Evolutionary conservation across 2,888 invertebrate species (phyloP), one percentile per base, ranked within the genome.

Genomic region (Candidula unifasciata): DNA sequence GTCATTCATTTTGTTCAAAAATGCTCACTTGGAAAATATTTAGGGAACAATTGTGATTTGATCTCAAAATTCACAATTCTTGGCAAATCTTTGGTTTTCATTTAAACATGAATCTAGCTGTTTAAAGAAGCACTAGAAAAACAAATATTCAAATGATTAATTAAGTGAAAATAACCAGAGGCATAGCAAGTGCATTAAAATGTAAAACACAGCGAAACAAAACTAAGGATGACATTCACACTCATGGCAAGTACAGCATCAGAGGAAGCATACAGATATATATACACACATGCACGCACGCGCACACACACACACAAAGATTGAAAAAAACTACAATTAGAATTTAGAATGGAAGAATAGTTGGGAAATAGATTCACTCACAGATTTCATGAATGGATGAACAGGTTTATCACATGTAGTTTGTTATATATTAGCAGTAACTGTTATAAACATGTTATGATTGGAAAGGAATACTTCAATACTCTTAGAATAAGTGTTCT

Each of bases 241-340:
- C 24, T n/a, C 24, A n/a, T 73, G 73, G 73, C 44, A 73, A 73
- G 73, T 37, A 44, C 10, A n/a, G 73, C 73, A 73, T 73, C 73
- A 44, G 24, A 18, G 6, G n/a, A 24, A 44, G 21, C 37, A 3
- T 71, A 71, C 69, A 73, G 24, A 27, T 66, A 10, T 27, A 44
- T 44, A 44, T 13, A 44, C 13, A n/a, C n/a, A n/a, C n/a, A n/a
- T n/a, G n/a, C n/a, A n/a, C n/a, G n/a, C n/a, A n/a, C n/a, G n/a
- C n/a, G n/a, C n/a, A n/a, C n/a, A n/a, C n/a, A n/a, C n/a, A n/a
- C n/a, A n/a, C 0, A 27, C n/a, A 24, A 44, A 73, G 44, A 73
- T 44, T 27, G n/a, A 35, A 33, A 3, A 44, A 37, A 52, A 3
- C n/a, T 10, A 10, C 27, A 66, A 10, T 33, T 5, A 33, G 68